Evolutionary conservation across 2,888 invertebrate species (phyloP).

Genomic region (Dinocampus coccinellae): DNA sequence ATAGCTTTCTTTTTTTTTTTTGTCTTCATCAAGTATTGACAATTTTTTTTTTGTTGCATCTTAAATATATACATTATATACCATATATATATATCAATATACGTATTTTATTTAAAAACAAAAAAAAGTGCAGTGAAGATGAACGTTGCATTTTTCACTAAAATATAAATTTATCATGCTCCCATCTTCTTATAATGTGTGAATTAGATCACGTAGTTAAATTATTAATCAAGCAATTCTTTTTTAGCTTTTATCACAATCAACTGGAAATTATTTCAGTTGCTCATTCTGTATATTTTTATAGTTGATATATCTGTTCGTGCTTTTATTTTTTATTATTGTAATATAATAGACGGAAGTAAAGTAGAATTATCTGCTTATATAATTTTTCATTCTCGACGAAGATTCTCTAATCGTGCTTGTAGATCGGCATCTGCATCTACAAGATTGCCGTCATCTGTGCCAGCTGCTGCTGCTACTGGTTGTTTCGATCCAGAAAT

Average conservation of each 20-base stretch:
- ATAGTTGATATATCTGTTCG: not conserved
- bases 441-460: constrained; percentile 71
- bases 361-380: not conserved
- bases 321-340: not conserved
- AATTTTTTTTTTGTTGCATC: not conserved
- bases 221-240: not conserved
- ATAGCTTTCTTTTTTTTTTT: too few relatives aligned
- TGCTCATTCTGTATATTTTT: not conserved
- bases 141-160: not conserved
- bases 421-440: constrained; percentile 98
- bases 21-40: too few relatives aligned
- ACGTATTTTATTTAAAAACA: not conserved
- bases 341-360: not conserved
- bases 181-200: not conserved
- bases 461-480: constrained; percentile 72
- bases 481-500: constrained; percentile 76
- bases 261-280: not conserved
- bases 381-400: constrained; percentile 78
- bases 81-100: not conserved
- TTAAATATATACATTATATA: not conserved
- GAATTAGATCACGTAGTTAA: not conserved
- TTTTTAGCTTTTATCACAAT: not conserved
- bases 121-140: not conserved
- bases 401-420: constrained; percentile 94
- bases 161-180: not conserved